Percentiles rank a stretch among this genome's conserved stretches.
Evolutionary conservation across 2,113 vertebrate species (phyloP).

Genomic region (Odocoileus virginianus): DNA sequence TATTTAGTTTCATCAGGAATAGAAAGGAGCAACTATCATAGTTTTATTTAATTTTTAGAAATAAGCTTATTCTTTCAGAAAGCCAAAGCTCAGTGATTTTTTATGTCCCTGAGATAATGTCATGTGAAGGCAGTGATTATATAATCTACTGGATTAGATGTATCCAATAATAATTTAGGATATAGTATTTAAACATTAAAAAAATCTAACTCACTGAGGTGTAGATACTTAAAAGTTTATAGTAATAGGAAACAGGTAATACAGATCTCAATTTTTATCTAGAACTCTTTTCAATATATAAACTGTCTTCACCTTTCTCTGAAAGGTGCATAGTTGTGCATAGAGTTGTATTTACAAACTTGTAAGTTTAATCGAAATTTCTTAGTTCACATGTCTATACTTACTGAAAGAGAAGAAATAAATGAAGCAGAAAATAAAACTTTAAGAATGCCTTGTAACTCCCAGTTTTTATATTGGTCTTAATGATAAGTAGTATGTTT

Average conservation of each 20-base stretch:
- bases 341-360: neutral
- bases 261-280: neutral
- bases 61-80: neutral
- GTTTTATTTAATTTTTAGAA: neutral
- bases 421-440: neutral
- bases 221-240: neutral
- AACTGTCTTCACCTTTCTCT: neutral
- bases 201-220: neutral
- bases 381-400: neutral
- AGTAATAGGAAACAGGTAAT: neutral
- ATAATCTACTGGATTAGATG: neutral
- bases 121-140: neutral
- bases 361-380: neutral
- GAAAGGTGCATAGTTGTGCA: neutral
- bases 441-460: neutral
- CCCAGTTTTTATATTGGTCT: neutral
- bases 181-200: neutral
- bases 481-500: neutral
- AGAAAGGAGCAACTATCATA: fast-evolving
- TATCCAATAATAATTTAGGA: neutral
- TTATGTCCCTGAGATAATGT: neutral
- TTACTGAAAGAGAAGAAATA: neutral
- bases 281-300: neutral
- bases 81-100: neutral
- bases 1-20: neutral